Evolutionary conservation across 1,140 invertebrate species (phyloP).

Genomic region (Eciton burchellii): DNA sequence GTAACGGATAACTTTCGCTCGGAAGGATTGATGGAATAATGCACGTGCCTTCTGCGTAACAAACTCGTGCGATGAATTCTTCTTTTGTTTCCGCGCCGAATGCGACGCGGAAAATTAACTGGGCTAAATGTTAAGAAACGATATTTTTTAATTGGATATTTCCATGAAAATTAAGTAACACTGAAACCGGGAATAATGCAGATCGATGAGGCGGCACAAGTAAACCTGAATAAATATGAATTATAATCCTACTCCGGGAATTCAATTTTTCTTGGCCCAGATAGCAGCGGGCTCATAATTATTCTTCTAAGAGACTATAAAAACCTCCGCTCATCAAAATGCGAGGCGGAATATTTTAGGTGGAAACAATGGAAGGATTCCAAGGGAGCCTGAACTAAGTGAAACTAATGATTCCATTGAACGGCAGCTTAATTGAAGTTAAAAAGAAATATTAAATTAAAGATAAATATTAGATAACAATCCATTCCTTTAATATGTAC

Average conservation of each 20-base stretch:
- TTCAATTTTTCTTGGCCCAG: constrained; percentile 28
- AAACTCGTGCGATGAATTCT: neutral
- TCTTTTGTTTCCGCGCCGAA: no score
- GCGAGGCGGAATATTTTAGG: constrained; percentile 24
- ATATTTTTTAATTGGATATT: constrained; percentile 30
- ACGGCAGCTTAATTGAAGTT: neutral
- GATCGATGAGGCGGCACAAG: neutral
- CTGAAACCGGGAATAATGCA: neutral
- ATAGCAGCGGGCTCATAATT: constrained; percentile 14
- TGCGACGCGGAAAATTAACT: no score
- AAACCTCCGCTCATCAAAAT: constrained; percentile 35
- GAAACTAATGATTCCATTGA: constrained; percentile 12
- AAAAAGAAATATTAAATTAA: constrained; percentile 17
- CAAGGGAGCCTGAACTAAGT: constrained; percentile 20
- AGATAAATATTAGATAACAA: no score
- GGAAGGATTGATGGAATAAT: neutral
- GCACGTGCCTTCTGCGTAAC: neutral
- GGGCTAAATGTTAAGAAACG: neutral
- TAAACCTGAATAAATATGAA: constrained; percentile 9
- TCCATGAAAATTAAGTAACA: constrained; percentile 11
- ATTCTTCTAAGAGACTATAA: constrained; percentile 21
- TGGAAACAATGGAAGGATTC: constrained; percentile 20
- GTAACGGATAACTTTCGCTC: neutral
- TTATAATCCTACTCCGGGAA: constrained; percentile 10
- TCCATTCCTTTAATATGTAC: neutral